Evolutionary conservation across 2,797 vertebrate species (phyloP), one percentile per base, ranked within the genome.

Genomic region (Aulostomus chinensis): DNA sequence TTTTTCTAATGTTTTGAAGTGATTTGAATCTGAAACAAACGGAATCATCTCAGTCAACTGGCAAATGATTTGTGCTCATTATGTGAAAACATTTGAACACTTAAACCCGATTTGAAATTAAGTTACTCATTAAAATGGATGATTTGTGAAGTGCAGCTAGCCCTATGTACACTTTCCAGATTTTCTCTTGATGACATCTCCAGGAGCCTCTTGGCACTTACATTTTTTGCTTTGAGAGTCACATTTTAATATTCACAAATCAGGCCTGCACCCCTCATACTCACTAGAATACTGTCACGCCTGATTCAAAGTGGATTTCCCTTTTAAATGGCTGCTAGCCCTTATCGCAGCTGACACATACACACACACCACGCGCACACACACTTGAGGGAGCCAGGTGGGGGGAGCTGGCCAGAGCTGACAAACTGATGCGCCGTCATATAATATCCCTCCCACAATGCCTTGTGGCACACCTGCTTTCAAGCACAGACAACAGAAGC

Each of bases 391-490:
- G 45, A 74, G 31, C 32, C 45, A 58, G 55, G 50, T 68, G 48
- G 69, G 46, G 49, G 58, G 35, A 29, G 72, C 51, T 72, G 73
- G 58, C 57, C 74, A 60, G 51, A 68, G 59, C 77, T 83, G 80
- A 80, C 85, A 84, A 72, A 66, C 61, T 86, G 83, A 87, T 74
- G 68, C 73, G 72, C 78, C 32, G 30, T 80, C 83, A 83, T 71
- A 73, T 78, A 60, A 70, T 73, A 57, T 75, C 54, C 63, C 70
- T 81, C 78, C 77, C 85, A 86, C 76, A 83, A 85, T 85, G 72
- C 81, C 83, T 84, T 76, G 76, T 81, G 81, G 84, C 75, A 78
- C 82, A 85, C 80, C 83, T 86, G 85, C 83, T 82, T 81, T 76
- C 52, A 30, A 72, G 68, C 57, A 56, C 51, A 77, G 79, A 78